These are phyloP conservation scores for Botia kubotai DNA, from an alignment of 2,797 vertebrate species.

Conservation along the genomic window DNA sequence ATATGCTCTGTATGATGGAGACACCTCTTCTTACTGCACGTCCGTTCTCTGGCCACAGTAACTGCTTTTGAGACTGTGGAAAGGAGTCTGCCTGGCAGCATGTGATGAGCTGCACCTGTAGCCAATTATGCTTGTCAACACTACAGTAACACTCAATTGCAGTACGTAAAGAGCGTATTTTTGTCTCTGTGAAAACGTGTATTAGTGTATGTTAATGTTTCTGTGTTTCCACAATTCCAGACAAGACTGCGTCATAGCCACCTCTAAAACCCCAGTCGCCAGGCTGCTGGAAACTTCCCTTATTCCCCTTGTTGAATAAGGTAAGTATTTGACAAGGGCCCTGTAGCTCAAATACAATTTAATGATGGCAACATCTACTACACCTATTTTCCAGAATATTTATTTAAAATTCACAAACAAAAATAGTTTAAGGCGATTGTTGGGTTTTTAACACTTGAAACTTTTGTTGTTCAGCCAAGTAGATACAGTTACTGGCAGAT, in stretches of 20 bases:
- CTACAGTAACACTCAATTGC: slow-evolving; percentile 5
- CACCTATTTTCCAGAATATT: neutral
- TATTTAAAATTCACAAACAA: neutral
- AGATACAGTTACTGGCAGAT: neutral
- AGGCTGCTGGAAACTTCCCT: neutral
- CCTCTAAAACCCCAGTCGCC: slow-evolving; percentile 2
- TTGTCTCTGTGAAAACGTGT: neutral
- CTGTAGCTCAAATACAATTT: neutral
- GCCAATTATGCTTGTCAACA: slow-evolving; percentile 16
- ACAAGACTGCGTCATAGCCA: neutral
- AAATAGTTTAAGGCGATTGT: too few species aligned
- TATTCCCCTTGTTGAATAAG: neutral
- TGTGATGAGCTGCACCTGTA: slow-evolving; percentile 27
- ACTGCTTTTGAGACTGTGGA: slow-evolving; percentile 1
- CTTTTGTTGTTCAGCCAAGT: neutral
- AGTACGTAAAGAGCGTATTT: slow-evolving; percentile 17
- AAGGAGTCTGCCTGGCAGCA: slow-evolving; percentile 9
- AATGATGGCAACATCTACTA: neutral
- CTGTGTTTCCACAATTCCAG: slow-evolving; percentile 15
- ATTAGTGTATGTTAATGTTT: slow-evolving; percentile 2
- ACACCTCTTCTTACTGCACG: neutral
- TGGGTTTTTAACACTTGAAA: neutral
- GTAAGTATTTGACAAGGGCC: too few species aligned
- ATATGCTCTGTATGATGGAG: neutral
- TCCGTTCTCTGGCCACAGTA: neutral